Base-by-base conservation (phyloP, 2,888 invertebrate species). In the Amaurobius ferox region DNA sequence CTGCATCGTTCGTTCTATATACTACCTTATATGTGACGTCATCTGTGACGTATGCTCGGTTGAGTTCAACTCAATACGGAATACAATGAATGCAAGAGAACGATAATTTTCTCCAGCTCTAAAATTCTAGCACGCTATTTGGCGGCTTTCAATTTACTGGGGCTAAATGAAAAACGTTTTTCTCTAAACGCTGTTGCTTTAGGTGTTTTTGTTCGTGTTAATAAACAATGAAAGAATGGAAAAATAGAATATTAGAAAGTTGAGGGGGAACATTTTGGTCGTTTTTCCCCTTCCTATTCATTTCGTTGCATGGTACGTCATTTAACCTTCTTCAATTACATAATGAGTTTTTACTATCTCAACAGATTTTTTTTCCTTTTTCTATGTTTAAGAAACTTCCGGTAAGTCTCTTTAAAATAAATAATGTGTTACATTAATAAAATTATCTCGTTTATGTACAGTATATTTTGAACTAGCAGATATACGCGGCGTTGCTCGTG, bases 1-100 rank as follows among this genome's bases (percentile, higher is more conserved):
- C 83, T 72, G 35, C 77, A 66, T 16, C 29, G 30, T 35, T 72
- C 77, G 32, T 35, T 48, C 77, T 85, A 85, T 85, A 85, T 85
- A 85, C 66, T 66, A 67, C 77, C 66, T 7, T 16, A 5, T 55
- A 48, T 44, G 77, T 77, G 77, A 77, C 77, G 83, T 85, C 83
- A 72, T 7, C 48, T 66, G 61, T 78, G 83, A 85, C 83, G 83
- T 71, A 19, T 23, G 3, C 23, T 55, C 16, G 55, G 55, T 13
- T 26, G 0, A 16, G 68, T 26, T 39, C 7, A n/a, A 68, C 13
- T n/a, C 40, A 35, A 68, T 23, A 2, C 66, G 66, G 66, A 66
- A 66, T 66, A 32, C 35, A 32, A 32, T 32, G 32, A 32, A 66
- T n/a, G n/a, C n/a, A n/a, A 32, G 9, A 35, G n/a, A 64, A 64